Evolutionary conservation across 2,888 invertebrate genomes (phyloP), one percentile per base, ranked within the genome.

Genomic region (Heteromyza rotundicornis): DNA sequence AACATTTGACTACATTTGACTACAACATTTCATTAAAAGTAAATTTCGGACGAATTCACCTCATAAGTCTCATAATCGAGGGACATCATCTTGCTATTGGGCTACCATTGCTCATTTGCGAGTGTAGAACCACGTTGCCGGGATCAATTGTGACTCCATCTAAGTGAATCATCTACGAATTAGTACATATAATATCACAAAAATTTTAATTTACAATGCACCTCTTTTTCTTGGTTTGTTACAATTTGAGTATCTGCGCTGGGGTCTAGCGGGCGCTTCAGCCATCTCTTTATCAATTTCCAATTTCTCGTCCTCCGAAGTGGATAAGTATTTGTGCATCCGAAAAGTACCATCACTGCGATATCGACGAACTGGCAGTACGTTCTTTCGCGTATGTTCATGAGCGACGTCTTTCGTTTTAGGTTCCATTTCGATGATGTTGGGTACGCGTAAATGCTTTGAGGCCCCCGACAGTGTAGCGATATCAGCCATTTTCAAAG

Each of bases 101-200:
- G n/a, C 32, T n/a, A n/a, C n/a, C n/a, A n/a, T n/a, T 14, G 40
- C n/a, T n/a, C 12, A 40, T 3, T n/a, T 7, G 8, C 14, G 66
- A 57, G 52, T 67, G 69, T 66, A 62, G 66, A 14, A 69, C 70
- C 51, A 67, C 67, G 54, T 70, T 73, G 35, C 59, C 71, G 36
- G 74, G 66, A 62, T 73, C 74, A 57, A 74, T 69, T 8, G 65
- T 57, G 57, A 74, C 70, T 36, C 74, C 60, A 24, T 71, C 73
- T 73, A 47, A 1, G 36, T 36, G 10, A 2, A 35, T 27, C 10
- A 52, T 16, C 19, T 35, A 57, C 16, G 40, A 22, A 54, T 23
- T 36, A 49, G 40, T 27, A 24, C 14, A 27, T 7, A 1, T 40
- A 14, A 17, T 2, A 50, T 54, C 17, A 52, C 14, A 7, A 27